Percentiles rank a stretch among this genome's conserved stretches.
Evolutionary conservation across 1,140 invertebrate genomes (phyloP).

Genomic region (Ridgeia piscesae): DNA sequence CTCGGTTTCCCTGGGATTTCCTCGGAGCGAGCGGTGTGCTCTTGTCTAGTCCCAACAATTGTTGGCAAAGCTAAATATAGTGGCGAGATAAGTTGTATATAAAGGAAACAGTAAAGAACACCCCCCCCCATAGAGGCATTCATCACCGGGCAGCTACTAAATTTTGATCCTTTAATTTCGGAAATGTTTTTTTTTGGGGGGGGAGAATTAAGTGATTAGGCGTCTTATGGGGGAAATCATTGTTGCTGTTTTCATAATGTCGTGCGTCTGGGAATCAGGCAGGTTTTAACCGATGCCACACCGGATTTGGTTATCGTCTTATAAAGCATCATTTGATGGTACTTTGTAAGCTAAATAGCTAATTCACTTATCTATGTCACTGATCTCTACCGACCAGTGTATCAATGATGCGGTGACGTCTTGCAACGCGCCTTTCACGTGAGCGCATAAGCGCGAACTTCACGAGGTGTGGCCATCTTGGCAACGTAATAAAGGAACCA

Average conservation of each 20-base stretch:
- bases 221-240: background rate
- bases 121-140: too few species aligned
- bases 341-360: too few species aligned
- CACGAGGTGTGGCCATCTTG: background rate
- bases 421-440: background rate
- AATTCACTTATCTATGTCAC: too few species aligned
- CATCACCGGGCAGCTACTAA: background rate
- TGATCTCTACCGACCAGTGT: too few species aligned
- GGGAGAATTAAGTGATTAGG: too few species aligned
- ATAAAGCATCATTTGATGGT: background rate
- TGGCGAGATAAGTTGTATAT: too few species aligned
- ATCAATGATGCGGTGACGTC: background rate
- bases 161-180: background rate
- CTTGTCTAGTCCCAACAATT: too few species aligned
- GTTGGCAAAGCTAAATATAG: too few species aligned
- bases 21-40: too few species aligned
- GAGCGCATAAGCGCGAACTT: background rate
- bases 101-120: too few species aligned
- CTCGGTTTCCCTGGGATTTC: too few species aligned
- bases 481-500: background rate
- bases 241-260: background rate
- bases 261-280: background rate
- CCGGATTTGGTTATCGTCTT: background rate
- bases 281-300: background rate
- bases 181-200: background rate